phyloP scores from a whole-genome alignment of 2,888 invertebrate species.

The Nephrotoma guestfalica region DNA sequence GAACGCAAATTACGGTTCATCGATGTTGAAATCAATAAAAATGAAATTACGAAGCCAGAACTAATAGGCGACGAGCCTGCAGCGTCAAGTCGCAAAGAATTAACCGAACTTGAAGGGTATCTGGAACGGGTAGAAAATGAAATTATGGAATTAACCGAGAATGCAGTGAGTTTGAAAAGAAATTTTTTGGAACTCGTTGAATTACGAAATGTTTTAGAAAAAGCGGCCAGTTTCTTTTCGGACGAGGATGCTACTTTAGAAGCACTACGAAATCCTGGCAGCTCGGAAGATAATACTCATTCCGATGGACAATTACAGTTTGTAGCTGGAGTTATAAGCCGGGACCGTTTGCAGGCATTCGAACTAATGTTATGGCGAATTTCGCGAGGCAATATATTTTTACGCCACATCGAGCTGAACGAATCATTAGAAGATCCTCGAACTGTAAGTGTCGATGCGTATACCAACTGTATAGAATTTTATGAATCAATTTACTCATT shows the following conservation, averaged over 20 bases:
- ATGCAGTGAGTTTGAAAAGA: constrained; percentile 80
- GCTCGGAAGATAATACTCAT: constrained; percentile 12
- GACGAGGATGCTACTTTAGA: constrained; percentile 25
- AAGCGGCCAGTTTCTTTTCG: constrained; percentile 50
- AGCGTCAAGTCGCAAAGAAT: constrained; percentile 61
- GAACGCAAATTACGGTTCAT: constrained; percentile 64
- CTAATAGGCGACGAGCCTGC: constrained; percentile 44
- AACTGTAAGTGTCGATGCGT: constrained; percentile 29
- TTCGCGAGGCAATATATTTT: constrained; percentile 72
- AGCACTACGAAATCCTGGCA: constrained; percentile 8
- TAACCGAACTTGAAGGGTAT: constrained; percentile 66
- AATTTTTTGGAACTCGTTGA: constrained; percentile 88
- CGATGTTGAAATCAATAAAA: constrained; percentile 63
- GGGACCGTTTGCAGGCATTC: constrained; percentile 69
- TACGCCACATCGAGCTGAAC: constrained; percentile 63
- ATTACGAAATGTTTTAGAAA: constrained; percentile 77
- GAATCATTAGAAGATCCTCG: constrained; percentile 58
- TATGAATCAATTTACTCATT: background rate
- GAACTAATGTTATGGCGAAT: constrained; percentile 82
- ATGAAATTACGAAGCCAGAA: constrained; percentile 52
- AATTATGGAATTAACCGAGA: constrained; percentile 82
- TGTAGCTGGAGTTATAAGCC: constrained; percentile 70
- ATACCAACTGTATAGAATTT: background rate
- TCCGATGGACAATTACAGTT: constrained; percentile 42
- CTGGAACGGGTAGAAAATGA: constrained; percentile 94